A percentile compares a stretch with the other conserved stretches of the same genome.
Conservation (phyloP, 2,113 vertebrate genomes). For the Pteropus alecto region DNA sequence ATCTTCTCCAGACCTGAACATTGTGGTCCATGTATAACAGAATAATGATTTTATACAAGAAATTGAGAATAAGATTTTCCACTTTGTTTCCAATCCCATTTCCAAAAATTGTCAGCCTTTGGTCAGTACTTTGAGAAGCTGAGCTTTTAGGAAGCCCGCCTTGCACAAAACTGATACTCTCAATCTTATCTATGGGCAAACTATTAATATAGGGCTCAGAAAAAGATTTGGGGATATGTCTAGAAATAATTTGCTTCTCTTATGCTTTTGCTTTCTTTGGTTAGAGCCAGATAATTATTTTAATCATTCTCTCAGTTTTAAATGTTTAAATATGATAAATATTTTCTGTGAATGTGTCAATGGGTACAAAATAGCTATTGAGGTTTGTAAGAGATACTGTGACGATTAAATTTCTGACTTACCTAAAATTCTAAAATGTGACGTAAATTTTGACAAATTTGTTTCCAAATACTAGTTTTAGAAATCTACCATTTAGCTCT, state of each 20-base stretch:
- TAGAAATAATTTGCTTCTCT: conserved; percentile 26
- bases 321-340: conserved; percentile 32
- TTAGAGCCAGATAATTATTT: conserved; percentile 24
- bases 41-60: conserved; percentile 50
- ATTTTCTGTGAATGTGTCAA: conserved; percentile 21
- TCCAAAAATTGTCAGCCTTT: conserved; percentile 23
- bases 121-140: background rate
- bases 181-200: background rate
- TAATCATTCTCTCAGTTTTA: background rate
- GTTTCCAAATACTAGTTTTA: background rate
- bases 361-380: background rate
- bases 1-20: background rate
- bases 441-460: conserved; percentile 14
- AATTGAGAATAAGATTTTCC: conserved; percentile 37
- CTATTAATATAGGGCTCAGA: conserved; percentile 47
- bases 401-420: background rate
- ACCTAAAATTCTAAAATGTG: conserved; percentile 26
- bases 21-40: background rate
- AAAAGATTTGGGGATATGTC: background rate
- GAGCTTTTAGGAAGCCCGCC: conserved; percentile 35
- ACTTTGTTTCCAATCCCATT: conserved; percentile 52
- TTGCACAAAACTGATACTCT: background rate
- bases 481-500: conserved; percentile 7
- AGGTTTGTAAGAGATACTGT: background rate
- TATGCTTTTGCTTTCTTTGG: background rate